Percentiles rank a stretch among this genome's conserved stretches.
These are phyloP conservation scores for Lasioglossum pauxillum DNA, from an alignment of 2,888 invertebrate species.

Conservation along the genomic window DNA sequence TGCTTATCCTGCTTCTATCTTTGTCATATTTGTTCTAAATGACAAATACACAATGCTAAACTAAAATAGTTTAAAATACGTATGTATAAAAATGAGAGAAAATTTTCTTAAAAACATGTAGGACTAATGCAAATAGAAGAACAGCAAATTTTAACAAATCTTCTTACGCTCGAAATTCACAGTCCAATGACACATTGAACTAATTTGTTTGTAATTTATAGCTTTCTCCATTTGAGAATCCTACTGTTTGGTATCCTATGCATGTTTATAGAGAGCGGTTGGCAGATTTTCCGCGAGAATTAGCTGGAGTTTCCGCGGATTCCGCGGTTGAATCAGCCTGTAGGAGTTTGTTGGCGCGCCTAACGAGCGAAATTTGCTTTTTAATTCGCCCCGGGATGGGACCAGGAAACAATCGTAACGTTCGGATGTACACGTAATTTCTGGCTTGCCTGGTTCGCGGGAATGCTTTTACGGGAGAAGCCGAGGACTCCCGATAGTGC, in stretches of 20 bases:
- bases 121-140: neutral
- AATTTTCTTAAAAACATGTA: neutral
- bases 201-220: neutral
- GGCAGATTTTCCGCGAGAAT: neutral
- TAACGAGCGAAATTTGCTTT: neutral
- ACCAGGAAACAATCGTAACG: conserved; percentile 28
- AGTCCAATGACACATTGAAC: neutral
- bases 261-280: neutral
- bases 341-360: neutral
- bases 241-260: neutral
- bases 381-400: neutral
- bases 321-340: neutral
- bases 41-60: too few relatives aligned
- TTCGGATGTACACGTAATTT: conserved; percentile 59
- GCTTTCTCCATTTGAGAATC: neutral
- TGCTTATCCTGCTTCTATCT: neutral
- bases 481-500: conserved; percentile 61
- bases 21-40: neutral
- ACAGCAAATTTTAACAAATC: neutral
- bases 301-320: neutral
- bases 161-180: neutral
- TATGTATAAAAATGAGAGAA: neutral
- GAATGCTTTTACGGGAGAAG: conserved; percentile 62
- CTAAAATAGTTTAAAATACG: too few relatives aligned
- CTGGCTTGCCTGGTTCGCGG: conserved; percentile 35